Evolutionary conservation across 2,113 vertebrate genomes (phyloP).

Genomic region (Synodontis membranacea): DNA sequence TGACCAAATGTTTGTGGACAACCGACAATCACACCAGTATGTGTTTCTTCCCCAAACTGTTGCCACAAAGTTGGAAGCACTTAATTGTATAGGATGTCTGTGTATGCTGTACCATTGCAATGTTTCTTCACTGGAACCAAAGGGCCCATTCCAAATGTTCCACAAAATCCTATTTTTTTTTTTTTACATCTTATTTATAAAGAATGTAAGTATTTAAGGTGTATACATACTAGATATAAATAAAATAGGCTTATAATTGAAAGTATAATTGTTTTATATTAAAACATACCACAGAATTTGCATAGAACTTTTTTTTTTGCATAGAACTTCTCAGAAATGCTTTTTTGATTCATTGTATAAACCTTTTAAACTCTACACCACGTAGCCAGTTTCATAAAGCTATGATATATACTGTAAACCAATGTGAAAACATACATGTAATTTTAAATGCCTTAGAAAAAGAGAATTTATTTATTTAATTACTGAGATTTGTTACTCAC

Average conservation of each 20-base stretch:
- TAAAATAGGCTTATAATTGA: conserved; percentile 31
- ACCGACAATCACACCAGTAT: not conserved
- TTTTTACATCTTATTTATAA: not conserved
- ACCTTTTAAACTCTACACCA: no score
- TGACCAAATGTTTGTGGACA: not conserved
- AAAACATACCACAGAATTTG: conserved; percentile 64
- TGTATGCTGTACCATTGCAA: not conserved
- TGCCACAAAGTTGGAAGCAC: not conserved
- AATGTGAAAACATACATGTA: not conserved
- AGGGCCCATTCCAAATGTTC: not conserved
- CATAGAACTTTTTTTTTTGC: conserved; percentile 45
- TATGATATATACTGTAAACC: conserved; percentile 7
- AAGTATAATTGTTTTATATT: conserved; percentile 72
- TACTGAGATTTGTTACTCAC: not conserved
- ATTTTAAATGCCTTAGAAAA: not conserved
- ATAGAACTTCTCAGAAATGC: conserved; percentile 1
- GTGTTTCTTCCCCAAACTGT: not conserved
- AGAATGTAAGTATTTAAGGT: conserved; percentile 38
- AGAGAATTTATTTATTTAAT: conserved; percentile 24
- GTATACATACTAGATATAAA: not conserved
- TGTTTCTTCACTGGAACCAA: not conserved
- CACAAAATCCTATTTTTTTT: not conserved
- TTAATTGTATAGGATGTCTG: no score
- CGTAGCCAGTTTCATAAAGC: conserved; percentile 13
- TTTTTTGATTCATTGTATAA: not conserved